Percentiles rank a stretch among this genome's conserved stretches.
phyloP scores from a whole-genome alignment of 2,113 vertebrate species.

The Bubalus kerabau region DNA sequence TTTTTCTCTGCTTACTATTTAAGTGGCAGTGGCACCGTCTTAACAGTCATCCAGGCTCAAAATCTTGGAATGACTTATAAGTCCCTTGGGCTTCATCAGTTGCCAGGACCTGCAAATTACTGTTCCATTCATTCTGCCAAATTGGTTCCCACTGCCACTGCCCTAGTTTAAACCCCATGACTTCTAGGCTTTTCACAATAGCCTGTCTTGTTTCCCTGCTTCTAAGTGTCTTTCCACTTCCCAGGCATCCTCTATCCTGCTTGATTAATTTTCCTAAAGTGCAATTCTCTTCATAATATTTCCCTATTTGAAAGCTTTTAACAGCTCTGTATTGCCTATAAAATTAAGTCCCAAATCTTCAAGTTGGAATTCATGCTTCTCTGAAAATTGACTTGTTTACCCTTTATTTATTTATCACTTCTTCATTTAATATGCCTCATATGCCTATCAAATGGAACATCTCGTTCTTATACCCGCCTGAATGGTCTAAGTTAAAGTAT shows the following conservation, averaged over 20 bases:
- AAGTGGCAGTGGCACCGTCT: slow-evolving; percentile 31
- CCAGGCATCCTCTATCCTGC: slow-evolving; percentile 45
- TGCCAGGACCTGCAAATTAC: slow-evolving; percentile 65
- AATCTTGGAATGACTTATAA: slow-evolving; percentile 62
- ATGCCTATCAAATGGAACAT: background rate
- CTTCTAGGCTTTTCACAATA: slow-evolving; percentile 61
- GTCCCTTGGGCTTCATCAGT: slow-evolving; percentile 49
- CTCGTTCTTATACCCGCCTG: slow-evolving; percentile 5
- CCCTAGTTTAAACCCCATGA: slow-evolving; percentile 54
- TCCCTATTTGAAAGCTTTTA: slow-evolving; percentile 57
- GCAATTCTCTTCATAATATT: slow-evolving; percentile 49
- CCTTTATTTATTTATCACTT: background rate
- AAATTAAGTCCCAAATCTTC: slow-evolving; percentile 45
- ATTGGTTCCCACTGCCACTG: slow-evolving; percentile 61
- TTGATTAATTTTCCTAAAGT: slow-evolving; percentile 66
- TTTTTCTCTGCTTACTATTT: slow-evolving; percentile 41
- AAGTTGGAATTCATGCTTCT: slow-evolving; percentile 41
- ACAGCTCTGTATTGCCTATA: background rate
- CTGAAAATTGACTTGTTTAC: slow-evolving; percentile 9
- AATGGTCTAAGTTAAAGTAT: background rate
- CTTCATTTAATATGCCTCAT: background rate
- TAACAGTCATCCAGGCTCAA: slow-evolving; percentile 45
- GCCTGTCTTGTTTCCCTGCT: slow-evolving; percentile 50
- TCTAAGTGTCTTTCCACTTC: slow-evolving; percentile 56
- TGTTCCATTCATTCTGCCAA: slow-evolving; percentile 63